Conservation (phyloP, 2,888 invertebrate species). For the Cantharis rustica region DNA sequence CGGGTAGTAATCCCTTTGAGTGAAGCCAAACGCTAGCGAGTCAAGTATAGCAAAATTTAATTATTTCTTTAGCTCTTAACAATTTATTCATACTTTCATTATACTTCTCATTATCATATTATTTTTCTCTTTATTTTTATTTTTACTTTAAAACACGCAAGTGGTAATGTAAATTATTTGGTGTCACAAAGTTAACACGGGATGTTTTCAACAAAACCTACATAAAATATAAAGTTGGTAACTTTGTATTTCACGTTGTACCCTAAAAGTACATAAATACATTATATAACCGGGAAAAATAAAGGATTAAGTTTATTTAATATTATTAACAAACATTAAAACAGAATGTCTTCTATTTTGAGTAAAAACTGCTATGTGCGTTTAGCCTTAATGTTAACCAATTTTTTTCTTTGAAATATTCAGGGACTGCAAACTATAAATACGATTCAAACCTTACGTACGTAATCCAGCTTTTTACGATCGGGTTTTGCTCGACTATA, state of each 20-base stretch:
- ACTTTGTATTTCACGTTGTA: background rate
- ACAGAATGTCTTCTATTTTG: background rate
- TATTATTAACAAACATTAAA: background rate
- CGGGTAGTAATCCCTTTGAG: too few species aligned
- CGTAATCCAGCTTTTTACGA: slow-evolving; percentile 37
- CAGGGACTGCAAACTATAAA: slow-evolving; percentile 19
- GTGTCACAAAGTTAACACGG: background rate
- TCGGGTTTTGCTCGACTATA: slow-evolving; percentile 34
- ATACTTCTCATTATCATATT: too few species aligned
- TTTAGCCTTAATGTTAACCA: background rate
- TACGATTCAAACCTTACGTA: slow-evolving; percentile 8
- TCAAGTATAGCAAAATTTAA: too few species aligned
- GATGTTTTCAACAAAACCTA: background rate
- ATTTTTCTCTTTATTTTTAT: too few species aligned
- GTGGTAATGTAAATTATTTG: background rate
- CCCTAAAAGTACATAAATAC: background rate
- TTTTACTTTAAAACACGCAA: background rate
- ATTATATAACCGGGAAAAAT: background rate
- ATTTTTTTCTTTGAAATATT: background rate
- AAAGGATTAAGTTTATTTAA: background rate
- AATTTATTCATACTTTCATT: too few species aligned
- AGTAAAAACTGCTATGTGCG: background rate
- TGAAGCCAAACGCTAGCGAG: too few species aligned
- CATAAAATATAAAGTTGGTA: background rate
- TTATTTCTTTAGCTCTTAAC: too few species aligned